A percentile compares a stretch with the other conserved stretches of the same genome.
phyloP scores from a whole-genome alignment of 2,797 vertebrate species.

The Australoheros facetus region DNA sequence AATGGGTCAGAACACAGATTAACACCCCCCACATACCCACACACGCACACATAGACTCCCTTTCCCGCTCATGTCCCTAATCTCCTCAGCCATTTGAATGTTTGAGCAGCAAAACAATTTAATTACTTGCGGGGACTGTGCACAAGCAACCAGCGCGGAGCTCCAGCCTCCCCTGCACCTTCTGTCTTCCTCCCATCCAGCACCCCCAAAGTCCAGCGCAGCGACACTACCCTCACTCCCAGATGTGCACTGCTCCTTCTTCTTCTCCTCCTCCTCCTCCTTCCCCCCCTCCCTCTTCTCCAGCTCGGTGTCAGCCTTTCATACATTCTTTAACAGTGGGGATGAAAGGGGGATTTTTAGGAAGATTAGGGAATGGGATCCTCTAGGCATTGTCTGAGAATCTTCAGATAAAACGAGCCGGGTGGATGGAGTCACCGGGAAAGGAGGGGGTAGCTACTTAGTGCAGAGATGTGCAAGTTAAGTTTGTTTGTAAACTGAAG shows the following conservation, averaged over 20 bases:
- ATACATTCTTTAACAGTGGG: slow-evolving; percentile 98
- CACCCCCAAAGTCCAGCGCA: slow-evolving; percentile 24
- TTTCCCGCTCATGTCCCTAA: slow-evolving; percentile 84
- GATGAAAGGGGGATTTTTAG: slow-evolving; percentile 99
- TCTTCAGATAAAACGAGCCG: slow-evolving; percentile 91
- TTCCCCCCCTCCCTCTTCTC: slow-evolving; percentile 48
- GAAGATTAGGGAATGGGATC: slow-evolving; percentile 96
- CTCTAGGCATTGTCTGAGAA: slow-evolving; percentile 97
- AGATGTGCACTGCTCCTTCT: slow-evolving; percentile 83
- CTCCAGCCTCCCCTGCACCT: slow-evolving; percentile 28
- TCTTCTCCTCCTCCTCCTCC: neutral
- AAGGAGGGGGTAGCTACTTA: slow-evolving; percentile 44
- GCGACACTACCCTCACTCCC: slow-evolving; percentile 79
- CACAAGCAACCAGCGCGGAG: slow-evolving; percentile 40
- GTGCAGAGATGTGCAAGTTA: slow-evolving; percentile 53
- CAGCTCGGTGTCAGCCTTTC: slow-evolving; percentile 94
- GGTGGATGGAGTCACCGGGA: slow-evolving; percentile 77
- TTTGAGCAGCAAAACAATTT: slow-evolving; percentile 95
- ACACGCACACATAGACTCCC: slow-evolving; percentile 14
- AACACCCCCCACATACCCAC: slow-evolving; percentile 32
- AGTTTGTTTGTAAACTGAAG: slow-evolving; percentile 49
- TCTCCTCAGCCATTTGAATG: slow-evolving; percentile 92
- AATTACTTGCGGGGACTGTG: slow-evolving; percentile 89
- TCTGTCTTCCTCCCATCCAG: slow-evolving; percentile 72
- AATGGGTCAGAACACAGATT: slow-evolving; percentile 76